A percentile compares a stretch with the other conserved stretches of the same genome.
Evolutionary conservation across 2,888 invertebrate species (phyloP).

Genomic region (Eupithecia inturbata): DNA sequence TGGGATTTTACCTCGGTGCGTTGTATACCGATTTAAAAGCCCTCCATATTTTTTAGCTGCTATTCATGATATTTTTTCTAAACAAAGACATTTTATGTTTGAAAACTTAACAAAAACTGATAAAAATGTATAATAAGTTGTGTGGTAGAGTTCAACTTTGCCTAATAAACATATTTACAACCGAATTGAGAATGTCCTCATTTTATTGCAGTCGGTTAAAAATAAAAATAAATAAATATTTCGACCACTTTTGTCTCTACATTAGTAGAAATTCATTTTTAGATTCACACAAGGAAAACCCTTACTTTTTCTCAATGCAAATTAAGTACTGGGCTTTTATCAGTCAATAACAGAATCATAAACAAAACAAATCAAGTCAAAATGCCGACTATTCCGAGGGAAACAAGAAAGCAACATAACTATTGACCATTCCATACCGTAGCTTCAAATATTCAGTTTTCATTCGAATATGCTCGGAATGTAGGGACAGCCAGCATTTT

Average conservation of each 20-base stretch:
- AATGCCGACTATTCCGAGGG: constrained; percentile 3
- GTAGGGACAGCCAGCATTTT: constrained; percentile 27
- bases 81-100: too few species aligned
- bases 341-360: background rate
- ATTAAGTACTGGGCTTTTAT: background rate
- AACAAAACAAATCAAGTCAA: constrained; percentile 15
- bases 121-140: too few species aligned
- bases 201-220: too few species aligned
- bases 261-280: background rate
- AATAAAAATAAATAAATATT: too few species aligned
- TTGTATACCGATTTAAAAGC: too few species aligned
- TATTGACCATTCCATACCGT: constrained; percentile 19
- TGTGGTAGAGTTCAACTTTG: too few species aligned
- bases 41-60: too few species aligned
- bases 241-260: background rate
- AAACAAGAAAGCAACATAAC: constrained; percentile 2
- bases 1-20: too few species aligned
- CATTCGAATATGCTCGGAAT: constrained; percentile 36
- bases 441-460: constrained; percentile 26
- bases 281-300: background rate
- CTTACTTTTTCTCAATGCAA: background rate
- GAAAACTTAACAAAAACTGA: too few species aligned
- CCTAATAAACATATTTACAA: too few species aligned
- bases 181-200: too few species aligned
- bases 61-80: too few species aligned